Evolutionary conservation across 2,113 vertebrate genomes (phyloP).

Genomic region (Collichthys lucidus): DNA sequence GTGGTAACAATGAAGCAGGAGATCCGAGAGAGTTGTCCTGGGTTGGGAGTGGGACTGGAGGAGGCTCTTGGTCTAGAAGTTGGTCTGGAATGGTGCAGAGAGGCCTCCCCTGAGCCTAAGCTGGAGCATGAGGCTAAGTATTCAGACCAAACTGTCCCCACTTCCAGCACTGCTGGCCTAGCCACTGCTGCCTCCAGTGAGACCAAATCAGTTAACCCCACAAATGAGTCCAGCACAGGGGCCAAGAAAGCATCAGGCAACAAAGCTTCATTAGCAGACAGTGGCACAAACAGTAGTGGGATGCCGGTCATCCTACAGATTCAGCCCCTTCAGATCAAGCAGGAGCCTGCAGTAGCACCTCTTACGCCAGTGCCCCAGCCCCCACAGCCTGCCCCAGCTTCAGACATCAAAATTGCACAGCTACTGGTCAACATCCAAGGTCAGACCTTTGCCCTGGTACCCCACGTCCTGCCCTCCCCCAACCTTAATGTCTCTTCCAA

Average conservation of each 20-base stretch:
- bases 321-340: constrained; percentile 91
- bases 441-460: constrained; percentile 94
- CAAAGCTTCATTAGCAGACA: constrained; percentile 76
- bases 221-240: constrained; percentile 19
- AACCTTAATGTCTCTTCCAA: constrained; percentile 88
- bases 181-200: constrained; percentile 74
- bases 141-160: constrained; percentile 83
- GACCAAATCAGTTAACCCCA: constrained; percentile 65
- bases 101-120: constrained; percentile 68
- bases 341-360: constrained; percentile 75
- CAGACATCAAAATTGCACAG: constrained; percentile 92
- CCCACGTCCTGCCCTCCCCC: constrained; percentile 89
- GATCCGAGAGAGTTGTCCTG: constrained; percentile 75
- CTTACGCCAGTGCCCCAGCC: constrained; percentile 76
- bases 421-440: constrained; percentile 95
- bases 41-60: constrained; percentile 75
- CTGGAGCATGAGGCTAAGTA: constrained; percentile 64
- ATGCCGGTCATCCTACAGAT: constrained; percentile 90
- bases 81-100: constrained; percentile 82
- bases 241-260: constrained; percentile 71
- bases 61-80: constrained; percentile 84
- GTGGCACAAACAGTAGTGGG: constrained; percentile 53
- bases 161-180: constrained; percentile 19
- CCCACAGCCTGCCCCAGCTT: constrained; percentile 67
- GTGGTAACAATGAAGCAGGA: constrained; percentile 86